Percentiles rank a stretch among this genome's conserved stretches.
Conservation (phyloP, 2,113 vertebrate genomes). For the Entomyzon cyanotis region DNA sequence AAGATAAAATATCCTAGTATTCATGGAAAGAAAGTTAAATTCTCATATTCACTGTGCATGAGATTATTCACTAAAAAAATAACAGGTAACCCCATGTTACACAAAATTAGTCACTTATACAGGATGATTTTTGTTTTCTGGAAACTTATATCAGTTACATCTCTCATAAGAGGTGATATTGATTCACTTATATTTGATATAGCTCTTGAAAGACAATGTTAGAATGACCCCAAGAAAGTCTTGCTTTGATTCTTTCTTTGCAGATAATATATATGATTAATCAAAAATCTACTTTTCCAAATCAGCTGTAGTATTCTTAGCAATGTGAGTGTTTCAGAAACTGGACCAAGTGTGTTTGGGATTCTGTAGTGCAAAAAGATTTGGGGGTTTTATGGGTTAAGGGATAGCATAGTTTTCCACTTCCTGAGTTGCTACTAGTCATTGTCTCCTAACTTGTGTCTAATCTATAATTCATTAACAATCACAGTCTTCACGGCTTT, state of each 20-base stretch:
- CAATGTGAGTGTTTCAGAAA: neutral
- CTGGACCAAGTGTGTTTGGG: neutral
- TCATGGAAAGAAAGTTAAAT: neutral
- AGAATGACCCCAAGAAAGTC: neutral
- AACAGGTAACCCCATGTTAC: neutral
- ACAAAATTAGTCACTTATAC: neutral
- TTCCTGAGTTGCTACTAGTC: neutral
- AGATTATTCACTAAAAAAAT: neutral
- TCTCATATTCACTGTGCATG: neutral
- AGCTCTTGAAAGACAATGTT: neutral
- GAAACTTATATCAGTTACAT: neutral
- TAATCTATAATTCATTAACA: conserved; percentile 39
- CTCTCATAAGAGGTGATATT: neutral
- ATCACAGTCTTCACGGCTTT: neutral
- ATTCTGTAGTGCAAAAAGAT: neutral
- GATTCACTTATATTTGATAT: neutral
- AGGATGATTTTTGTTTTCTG: neutral
- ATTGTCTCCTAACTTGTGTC: neutral
- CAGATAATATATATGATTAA: neutral
- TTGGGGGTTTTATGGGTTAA: neutral
- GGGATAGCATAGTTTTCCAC: neutral
- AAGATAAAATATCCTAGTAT: neutral
- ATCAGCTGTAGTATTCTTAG: neutral
- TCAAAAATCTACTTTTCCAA: neutral
- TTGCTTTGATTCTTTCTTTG: neutral